Conservation (phyloP, 2,113 vertebrate genomes). For the Taurulus bubalis region DNA sequence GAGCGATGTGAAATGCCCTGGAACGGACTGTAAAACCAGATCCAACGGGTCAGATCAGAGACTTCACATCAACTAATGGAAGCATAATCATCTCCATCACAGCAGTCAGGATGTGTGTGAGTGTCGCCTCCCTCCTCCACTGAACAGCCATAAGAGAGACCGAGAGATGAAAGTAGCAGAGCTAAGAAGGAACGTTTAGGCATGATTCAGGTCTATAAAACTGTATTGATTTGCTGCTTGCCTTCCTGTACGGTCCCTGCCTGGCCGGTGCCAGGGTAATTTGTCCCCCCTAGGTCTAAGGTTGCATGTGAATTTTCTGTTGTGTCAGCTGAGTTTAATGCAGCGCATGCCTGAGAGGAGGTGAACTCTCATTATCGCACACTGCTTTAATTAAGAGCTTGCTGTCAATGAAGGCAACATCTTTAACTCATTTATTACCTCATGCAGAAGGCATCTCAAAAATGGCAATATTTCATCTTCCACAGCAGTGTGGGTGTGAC, state of each 20-base stretch:
- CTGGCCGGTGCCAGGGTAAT: conserved; percentile 67
- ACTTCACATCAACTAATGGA: conserved; percentile 32
- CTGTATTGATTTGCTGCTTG: conserved; percentile 76
- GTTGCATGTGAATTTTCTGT: conserved; percentile 78
- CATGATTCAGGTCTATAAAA: conserved; percentile 73
- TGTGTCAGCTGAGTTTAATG: conserved; percentile 77
- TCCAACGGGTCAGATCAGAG: conserved; percentile 16
- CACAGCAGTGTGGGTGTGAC: conserved; percentile 16
- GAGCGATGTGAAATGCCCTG: background rate
- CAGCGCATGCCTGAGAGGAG: conserved; percentile 70
- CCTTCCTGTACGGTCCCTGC: conserved; percentile 60
- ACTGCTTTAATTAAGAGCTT: conserved; percentile 75
- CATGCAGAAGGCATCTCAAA: conserved; percentile 49
- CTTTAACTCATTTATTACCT: conserved; percentile 67
- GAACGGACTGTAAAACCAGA: conserved; percentile 38
- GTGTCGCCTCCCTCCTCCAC: conserved; percentile 36
- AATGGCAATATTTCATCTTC: conserved; percentile 58
- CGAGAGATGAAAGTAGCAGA: conserved; percentile 53
- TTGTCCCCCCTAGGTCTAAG: conserved; percentile 66
- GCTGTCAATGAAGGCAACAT: conserved; percentile 62
- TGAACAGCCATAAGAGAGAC: conserved; percentile 32
- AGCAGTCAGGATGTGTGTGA: conserved; percentile 9
- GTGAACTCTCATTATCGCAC: conserved; percentile 73
- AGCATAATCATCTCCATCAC: conserved; percentile 35
- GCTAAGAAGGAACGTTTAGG: conserved; percentile 64